These are phyloP conservation scores for Anabacerthia variegaticeps DNA, from an alignment of 2,797 vertebrate species.

Conservation along the genomic window DNA sequence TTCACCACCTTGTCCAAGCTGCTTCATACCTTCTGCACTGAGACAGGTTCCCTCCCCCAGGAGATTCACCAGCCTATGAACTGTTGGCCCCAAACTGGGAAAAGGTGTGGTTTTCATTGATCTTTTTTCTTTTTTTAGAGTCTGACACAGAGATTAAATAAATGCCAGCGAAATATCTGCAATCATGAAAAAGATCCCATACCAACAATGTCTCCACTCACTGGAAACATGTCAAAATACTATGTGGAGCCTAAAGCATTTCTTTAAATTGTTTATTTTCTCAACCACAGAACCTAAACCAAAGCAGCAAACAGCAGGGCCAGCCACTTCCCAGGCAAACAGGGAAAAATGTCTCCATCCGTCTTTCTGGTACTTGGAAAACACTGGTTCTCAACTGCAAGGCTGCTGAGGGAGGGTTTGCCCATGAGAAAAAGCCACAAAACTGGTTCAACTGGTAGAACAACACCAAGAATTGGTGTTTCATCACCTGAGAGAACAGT, in stretches of 20 bases:
- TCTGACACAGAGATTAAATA: background rate
- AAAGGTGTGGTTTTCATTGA: background rate
- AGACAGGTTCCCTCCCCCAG: background rate
- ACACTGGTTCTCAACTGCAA: background rate
- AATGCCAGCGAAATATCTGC: background rate
- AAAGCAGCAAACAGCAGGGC: background rate
- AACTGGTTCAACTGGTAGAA: constrained; percentile 47
- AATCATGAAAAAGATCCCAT: background rate
- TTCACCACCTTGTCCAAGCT: background rate
- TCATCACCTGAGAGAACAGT: constrained; percentile 9
- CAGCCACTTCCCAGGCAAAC: background rate
- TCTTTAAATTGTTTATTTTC: background rate
- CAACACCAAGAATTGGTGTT: background rate
- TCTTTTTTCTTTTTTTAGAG: background rate
- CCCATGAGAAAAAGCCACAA: background rate
- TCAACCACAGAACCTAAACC: background rate
- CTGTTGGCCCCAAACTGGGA: background rate
- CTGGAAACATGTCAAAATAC: background rate
- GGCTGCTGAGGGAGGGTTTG: background rate
- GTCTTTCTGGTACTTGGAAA: background rate
- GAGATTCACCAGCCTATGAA: background rate
- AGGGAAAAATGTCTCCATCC: background rate
- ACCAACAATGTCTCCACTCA: background rate
- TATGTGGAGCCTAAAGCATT: fast-evolving
- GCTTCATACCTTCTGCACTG: background rate